Evolutionary conservation across 1,140 invertebrate species (phyloP).

Genomic region (Saccostrea cuccullata): DNA sequence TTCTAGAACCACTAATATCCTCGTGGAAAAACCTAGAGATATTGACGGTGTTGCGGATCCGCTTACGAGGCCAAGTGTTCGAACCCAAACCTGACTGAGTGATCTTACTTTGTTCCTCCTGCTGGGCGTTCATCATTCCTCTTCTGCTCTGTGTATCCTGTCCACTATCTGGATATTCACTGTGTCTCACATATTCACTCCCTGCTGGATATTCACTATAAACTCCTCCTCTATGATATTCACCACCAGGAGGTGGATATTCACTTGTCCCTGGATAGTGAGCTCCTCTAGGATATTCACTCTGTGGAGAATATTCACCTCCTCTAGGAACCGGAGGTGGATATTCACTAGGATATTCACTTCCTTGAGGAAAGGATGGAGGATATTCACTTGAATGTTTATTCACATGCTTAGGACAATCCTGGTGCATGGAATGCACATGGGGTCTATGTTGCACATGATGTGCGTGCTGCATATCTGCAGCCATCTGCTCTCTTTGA

Average conservation of each 20-base stretch:
- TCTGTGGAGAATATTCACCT: too few relatives aligned
- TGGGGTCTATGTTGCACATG: constrained; percentile 34
- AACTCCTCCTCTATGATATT: not conserved
- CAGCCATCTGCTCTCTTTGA: constrained; percentile 38
- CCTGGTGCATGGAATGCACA: not conserved
- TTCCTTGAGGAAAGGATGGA: not conserved
- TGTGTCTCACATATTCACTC: not conserved
- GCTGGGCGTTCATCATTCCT: constrained; percentile 34
- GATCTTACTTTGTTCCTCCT: constrained; percentile 29
- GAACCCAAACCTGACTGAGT: constrained; percentile 44
- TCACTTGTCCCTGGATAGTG: not conserved
- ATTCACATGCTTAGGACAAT: constrained; percentile 16
- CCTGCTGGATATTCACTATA: not conserved
- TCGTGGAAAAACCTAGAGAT: constrained; percentile 50
- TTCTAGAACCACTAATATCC: constrained; percentile 40
- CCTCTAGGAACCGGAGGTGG: too few relatives aligned
- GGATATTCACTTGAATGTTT: constrained; percentile 33
- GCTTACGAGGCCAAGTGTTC: constrained; percentile 67
- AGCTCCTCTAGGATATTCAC: too few relatives aligned
- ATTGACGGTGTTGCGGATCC: constrained; percentile 52
- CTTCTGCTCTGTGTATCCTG: constrained; percentile 29
- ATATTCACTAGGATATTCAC: not conserved
- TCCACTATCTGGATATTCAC: constrained; percentile 21
- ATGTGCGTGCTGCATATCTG: constrained; percentile 34
- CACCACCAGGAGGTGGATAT: not conserved